These are phyloP conservation scores for Ectemnius lituratus DNA, from an alignment of 2,888 invertebrate species.

Conservation along the genomic window DNA sequence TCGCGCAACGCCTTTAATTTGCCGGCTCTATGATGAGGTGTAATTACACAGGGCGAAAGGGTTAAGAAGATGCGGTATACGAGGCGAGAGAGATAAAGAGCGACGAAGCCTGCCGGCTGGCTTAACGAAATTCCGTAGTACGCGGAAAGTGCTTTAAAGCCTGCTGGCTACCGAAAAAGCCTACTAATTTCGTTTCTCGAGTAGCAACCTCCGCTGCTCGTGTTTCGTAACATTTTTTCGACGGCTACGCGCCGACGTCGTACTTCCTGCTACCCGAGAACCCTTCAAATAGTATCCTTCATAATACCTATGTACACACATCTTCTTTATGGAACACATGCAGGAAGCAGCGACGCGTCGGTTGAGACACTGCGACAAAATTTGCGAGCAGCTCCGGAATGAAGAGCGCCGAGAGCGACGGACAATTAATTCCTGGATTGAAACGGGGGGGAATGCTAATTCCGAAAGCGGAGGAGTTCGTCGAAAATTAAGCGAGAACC, in stretches of 20 bases:
- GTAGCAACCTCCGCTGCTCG: conserved; percentile 2
- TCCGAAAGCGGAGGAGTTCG: conserved; percentile 3
- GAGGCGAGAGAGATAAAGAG: background rate
- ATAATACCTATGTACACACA: too few relatives aligned
- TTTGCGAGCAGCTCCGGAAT: background rate
- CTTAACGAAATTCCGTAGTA: conserved; percentile 35
- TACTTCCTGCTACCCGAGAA: too few relatives aligned
- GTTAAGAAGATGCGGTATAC: conserved; percentile 17
- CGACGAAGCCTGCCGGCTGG: conserved; percentile 7
- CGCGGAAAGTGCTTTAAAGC: conserved; percentile 40
- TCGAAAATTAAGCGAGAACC: conserved; percentile 1
- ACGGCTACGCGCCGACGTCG: background rate
- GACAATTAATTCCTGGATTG: conserved; percentile 3
- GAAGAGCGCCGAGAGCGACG: conserved; percentile 1
- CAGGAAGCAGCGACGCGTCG: too few relatives aligned
- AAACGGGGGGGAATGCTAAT: background rate
- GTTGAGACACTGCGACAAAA: too few relatives aligned
- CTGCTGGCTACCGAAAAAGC: conserved; percentile 28
- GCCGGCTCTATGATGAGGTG: background rate
- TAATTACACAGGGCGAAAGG: background rate
- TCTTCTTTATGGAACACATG: too few relatives aligned
- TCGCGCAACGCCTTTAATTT: conserved; percentile 2
- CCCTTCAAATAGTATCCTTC: too few relatives aligned
- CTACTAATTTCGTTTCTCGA: conserved; percentile 10
- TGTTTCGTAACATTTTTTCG: conserved; percentile 2